A percentile compares a stretch with the other conserved stretches of the same genome.
Evolutionary conservation across 2,797 vertebrate species (phyloP).

Genomic region (Syngnathus acus): DNA sequence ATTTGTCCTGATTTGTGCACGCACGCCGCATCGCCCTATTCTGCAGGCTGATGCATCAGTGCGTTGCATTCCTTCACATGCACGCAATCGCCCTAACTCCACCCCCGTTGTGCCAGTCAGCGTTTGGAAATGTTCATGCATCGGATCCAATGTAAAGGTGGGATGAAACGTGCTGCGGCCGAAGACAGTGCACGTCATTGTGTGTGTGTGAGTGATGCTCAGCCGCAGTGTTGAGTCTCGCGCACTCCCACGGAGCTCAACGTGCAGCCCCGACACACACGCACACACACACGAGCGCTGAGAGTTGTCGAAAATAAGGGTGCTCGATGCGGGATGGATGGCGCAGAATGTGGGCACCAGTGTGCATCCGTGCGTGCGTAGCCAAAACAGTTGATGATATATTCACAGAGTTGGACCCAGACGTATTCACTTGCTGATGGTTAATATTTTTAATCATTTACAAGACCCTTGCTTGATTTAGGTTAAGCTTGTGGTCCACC

Average conservation of each 20-base stretch:
- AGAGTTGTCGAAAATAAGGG: slow-evolving; percentile 2
- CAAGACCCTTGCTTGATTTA: background rate
- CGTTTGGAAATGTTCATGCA: background rate
- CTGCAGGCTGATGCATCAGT: slow-evolving; percentile 7
- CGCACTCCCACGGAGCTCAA: slow-evolving; percentile 2
- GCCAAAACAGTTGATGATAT: background rate
- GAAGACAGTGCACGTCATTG: background rate
- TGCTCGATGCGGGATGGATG: background rate
- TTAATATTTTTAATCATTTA: background rate
- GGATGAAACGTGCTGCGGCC: background rate
- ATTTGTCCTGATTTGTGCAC: background rate
- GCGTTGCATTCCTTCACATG: slow-evolving; percentile 13
- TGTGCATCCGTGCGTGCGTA: background rate
- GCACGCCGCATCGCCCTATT: slow-evolving; percentile 1
- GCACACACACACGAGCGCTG: no score
- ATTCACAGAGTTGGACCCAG: background rate
- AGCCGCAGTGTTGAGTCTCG: slow-evolving; percentile 6
- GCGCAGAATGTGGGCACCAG: slow-evolving; percentile 5
- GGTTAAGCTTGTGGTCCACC: background rate
- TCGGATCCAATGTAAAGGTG: background rate
- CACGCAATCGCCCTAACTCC: background rate
- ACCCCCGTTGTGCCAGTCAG: background rate
- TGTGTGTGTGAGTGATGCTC: slow-evolving; percentile 2
- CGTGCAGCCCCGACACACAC: background rate
- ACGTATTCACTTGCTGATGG: background rate